Conservation (phyloP, 2,113 vertebrate genomes). For the Odontesthes bonariensis region DNA sequence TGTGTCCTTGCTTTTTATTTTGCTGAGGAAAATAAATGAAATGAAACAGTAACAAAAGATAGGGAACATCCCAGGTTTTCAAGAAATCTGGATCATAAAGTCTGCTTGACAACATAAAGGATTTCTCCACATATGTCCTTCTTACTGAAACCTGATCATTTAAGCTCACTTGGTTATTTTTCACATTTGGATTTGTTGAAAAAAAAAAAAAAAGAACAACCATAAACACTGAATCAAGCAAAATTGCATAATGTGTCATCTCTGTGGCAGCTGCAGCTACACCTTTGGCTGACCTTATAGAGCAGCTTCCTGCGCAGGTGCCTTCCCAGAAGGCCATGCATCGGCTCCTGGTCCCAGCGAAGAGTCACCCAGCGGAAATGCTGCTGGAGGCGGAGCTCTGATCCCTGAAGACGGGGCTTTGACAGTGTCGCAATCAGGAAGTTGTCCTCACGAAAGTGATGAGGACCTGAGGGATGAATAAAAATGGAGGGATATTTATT, state of each 20-base stretch:
- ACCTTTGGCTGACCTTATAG: constrained; percentile 84
- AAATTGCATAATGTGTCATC: too few species aligned
- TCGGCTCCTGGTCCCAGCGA: constrained; percentile 93
- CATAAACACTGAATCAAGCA: too few species aligned
- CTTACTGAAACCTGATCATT: too few species aligned
- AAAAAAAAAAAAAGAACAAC: too few species aligned
- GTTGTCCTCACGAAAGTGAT: constrained; percentile 89
- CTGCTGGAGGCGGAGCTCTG: constrained; percentile 92
- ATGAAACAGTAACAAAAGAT: background rate
- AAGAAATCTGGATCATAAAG: too few species aligned
- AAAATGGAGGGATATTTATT: background rate
- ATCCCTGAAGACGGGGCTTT: constrained; percentile 90
- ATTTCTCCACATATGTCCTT: too few species aligned
- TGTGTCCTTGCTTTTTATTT: background rate
- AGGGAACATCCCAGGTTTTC: too few species aligned
- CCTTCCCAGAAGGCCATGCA: constrained; percentile 88
- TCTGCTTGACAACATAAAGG: too few species aligned
- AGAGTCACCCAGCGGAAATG: constrained; percentile 97
- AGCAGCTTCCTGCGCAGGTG: constrained; percentile 90
- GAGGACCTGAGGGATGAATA: constrained; percentile 77
- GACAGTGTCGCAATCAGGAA: constrained; percentile 91
- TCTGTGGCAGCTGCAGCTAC: background rate
- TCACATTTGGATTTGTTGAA: too few species aligned
- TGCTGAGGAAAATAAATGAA: background rate
- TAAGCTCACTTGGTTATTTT: too few species aligned